Conservation (phyloP, 2,888 invertebrate genomes). For the Coremacera marginata region DNA sequence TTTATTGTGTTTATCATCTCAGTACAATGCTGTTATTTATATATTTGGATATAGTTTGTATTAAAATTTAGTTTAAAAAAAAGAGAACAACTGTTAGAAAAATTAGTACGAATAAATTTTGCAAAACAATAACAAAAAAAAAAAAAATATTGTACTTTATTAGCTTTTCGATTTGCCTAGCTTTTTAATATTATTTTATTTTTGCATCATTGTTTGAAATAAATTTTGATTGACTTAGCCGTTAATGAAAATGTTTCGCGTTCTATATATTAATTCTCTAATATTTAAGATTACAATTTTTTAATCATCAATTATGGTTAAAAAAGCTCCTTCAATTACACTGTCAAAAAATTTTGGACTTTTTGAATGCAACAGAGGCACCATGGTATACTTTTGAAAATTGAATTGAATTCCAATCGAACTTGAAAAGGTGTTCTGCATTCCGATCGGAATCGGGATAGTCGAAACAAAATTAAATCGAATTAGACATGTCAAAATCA, state of each 20-base stretch:
- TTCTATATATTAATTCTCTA: neutral
- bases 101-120: constrained; percentile 35
- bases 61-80: neutral
- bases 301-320: neutral
- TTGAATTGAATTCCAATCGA: no score
- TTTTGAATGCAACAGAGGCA: no score
- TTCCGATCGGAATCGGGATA: no score
- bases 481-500: no score
- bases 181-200: neutral
- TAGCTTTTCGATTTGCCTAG: neutral
- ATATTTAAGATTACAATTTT: neutral
- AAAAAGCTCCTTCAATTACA: no score
- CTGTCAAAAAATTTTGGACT: neutral
- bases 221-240: no score
- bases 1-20: no score
- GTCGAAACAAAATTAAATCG: no score
- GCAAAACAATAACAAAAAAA: constrained; percentile 30
- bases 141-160: constrained; percentile 8
- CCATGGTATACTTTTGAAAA: no score
- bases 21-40: neutral
- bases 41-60: neutral
- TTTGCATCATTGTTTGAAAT: no score
- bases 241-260: neutral
- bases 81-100: neutral
- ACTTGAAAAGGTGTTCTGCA: no score